Percentiles rank a stretch among this genome's conserved stretches.
Conservation (phyloP, 2,113 vertebrate genomes). For the Leuciscus idus region DNA sequence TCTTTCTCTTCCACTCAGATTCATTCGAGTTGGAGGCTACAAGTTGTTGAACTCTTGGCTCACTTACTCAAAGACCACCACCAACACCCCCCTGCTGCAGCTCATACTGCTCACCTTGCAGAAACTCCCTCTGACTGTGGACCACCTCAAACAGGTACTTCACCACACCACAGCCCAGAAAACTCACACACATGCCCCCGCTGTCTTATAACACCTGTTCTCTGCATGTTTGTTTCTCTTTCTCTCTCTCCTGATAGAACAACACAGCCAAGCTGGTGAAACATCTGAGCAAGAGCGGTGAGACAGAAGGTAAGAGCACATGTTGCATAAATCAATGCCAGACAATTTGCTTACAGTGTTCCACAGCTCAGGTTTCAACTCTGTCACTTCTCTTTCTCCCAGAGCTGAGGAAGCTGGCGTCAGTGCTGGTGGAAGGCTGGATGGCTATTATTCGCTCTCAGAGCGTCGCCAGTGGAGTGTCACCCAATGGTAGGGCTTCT, state of each 20-base stretch:
- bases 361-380: neutral
- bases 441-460: slow-evolving; percentile 95
- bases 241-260: slow-evolving; percentile 75
- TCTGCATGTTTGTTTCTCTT: neutral
- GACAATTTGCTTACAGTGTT: neutral
- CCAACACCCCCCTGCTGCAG: slow-evolving; percentile 88
- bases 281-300: slow-evolving; percentile 90
- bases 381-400: slow-evolving; percentile 28
- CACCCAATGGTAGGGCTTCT: slow-evolving; percentile 70
- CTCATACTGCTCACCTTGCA: slow-evolving; percentile 91
- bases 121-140: slow-evolving; percentile 92
- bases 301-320: slow-evolving; percentile 84
- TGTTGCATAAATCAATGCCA: neutral
- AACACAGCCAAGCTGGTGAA: slow-evolving; percentile 97
- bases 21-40: slow-evolving; percentile 91
- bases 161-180: neutral
- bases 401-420: slow-evolving; percentile 89
- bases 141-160: slow-evolving; percentile 91
- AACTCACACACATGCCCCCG: neutral
- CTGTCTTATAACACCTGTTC: neutral
- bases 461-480: slow-evolving; percentile 77
- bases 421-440: slow-evolving; percentile 91
- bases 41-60: slow-evolving; percentile 92
- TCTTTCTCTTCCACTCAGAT: slow-evolving; percentile 69
- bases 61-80: slow-evolving; percentile 87